Evolutionary conservation across 2,113 vertebrate species (phyloP).

Genomic region (Condylura cristata): DNA sequence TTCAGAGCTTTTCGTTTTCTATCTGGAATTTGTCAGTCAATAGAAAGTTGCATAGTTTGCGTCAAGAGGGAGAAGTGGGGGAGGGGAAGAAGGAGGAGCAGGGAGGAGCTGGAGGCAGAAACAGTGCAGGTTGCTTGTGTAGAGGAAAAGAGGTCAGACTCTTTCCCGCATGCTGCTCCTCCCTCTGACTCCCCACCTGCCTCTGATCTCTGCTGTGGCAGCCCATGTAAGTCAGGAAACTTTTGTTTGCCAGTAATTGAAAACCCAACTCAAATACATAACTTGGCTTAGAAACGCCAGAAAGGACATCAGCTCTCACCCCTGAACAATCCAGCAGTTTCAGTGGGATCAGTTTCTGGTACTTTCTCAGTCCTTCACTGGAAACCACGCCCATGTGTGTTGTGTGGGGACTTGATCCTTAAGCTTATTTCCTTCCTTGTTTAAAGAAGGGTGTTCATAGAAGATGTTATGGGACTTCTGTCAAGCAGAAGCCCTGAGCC

Average conservation of each 20-base stretch:
- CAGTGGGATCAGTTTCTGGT: neutral
- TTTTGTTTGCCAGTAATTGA: neutral
- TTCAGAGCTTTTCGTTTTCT: no score
- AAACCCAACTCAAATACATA: neutral
- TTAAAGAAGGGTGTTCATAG: neutral
- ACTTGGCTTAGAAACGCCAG: neutral
- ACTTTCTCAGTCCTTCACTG: neutral
- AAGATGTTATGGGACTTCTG: no score
- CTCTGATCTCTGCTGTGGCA: neutral
- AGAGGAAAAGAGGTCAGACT: neutral
- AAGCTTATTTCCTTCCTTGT: neutral
- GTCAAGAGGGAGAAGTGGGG: rapidly evolving
- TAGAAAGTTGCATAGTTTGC: no score
- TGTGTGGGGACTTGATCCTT: neutral
- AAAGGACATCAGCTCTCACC: neutral
- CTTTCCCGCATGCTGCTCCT: rapidly evolving
- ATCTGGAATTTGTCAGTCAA: no score
- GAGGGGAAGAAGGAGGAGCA: no score
- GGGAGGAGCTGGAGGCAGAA: neutral
- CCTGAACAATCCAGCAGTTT: neutral
- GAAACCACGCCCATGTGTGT: neutral
- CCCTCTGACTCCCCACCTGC: neutral
- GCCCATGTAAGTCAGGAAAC: neutral
- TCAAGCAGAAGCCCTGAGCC: neutral
- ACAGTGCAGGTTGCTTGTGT: neutral